phyloP scores from a whole-genome alignment of 1,140 invertebrate species.

The Solenopsis invicta region DNA sequence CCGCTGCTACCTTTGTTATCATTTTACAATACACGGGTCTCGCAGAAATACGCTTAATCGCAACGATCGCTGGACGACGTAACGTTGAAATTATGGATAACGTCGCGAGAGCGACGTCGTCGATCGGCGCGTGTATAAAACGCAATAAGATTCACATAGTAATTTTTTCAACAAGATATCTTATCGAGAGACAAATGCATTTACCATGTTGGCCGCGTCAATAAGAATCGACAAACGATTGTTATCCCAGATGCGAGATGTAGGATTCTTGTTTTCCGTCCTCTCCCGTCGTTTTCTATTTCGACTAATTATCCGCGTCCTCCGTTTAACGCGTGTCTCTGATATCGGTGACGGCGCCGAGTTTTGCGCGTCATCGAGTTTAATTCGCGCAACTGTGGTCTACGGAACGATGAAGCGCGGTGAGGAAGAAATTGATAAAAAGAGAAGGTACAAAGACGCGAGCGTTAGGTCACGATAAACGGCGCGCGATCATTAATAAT shows the following conservation, averaged over 20 bases:
- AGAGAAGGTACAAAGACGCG: neutral
- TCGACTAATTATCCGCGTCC: conserved; percentile 53
- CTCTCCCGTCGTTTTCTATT: conserved; percentile 47
- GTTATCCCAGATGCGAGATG: neutral
- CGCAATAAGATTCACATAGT: neutral
- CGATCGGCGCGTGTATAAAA: neutral
- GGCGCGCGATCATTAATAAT: conserved; percentile 82
- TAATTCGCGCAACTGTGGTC: conserved; percentile 51
- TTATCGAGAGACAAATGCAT: neutral
- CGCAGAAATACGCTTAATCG: conserved; percentile 57
- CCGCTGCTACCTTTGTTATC: conserved; percentile 69
- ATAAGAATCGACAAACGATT: neutral
- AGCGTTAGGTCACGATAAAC: conserved; percentile 3
- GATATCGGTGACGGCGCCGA: conserved; percentile 66
- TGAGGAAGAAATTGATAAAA: neutral
- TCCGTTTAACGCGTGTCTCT: conserved; percentile 50
- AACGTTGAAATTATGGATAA: neutral
- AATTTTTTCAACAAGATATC: neutral
- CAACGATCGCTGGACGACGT: neutral
- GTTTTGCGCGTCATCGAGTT: conserved; percentile 66
- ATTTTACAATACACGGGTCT: conserved; percentile 58
- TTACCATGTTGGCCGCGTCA: no score
- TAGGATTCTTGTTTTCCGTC: neutral
- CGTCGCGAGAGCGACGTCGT: neutral
- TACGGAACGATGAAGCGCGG: neutral